Percentiles rank a stretch among this genome's conserved stretches.
Conservation (phyloP, 2,888 invertebrate genomes). For the Pristionchus mayeri region DNA sequence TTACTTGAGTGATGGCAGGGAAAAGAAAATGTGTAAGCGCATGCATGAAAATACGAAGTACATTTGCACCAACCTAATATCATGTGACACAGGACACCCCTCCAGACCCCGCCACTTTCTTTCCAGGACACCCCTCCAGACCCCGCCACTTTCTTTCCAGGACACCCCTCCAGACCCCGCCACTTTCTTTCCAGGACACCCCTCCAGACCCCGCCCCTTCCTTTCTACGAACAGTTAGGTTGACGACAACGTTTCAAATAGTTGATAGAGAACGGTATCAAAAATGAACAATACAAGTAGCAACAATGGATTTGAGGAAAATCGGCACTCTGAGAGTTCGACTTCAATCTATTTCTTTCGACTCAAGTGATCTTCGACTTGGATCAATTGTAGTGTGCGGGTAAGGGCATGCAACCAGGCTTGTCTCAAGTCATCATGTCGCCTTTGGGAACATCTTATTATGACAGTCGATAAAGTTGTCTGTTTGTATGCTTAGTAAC, state of each 20-base stretch:
- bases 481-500: too few relatives aligned
- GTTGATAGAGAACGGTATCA: slow-evolving; percentile 8
- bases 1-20: too few relatives aligned
- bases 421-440: background rate
- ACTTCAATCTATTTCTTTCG: background rate
- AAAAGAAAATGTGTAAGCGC: too few relatives aligned
- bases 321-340: slow-evolving; percentile 24
- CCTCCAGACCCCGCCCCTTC: slow-evolving; percentile 35
- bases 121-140: too few relatives aligned
- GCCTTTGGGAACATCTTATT: too few relatives aligned
- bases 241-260: background rate
- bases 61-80: too few relatives aligned
- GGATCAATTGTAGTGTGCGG: slow-evolving; percentile 43
- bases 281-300: background rate
- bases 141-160: too few relatives aligned
- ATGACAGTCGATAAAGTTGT: too few relatives aligned
- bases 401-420: slow-evolving; percentile 11
- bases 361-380: background rate
- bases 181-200: background rate
- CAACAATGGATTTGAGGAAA: slow-evolving; percentile 7
- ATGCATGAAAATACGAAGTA: too few relatives aligned
- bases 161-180: slow-evolving; percentile 29
- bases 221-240: background rate
- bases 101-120: too few relatives aligned
- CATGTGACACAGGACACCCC: too few relatives aligned